Percentiles rank a stretch among this genome's conserved stretches.
Conservation (phyloP, 2,888 invertebrate species). For the Calameuta filiformis region DNA sequence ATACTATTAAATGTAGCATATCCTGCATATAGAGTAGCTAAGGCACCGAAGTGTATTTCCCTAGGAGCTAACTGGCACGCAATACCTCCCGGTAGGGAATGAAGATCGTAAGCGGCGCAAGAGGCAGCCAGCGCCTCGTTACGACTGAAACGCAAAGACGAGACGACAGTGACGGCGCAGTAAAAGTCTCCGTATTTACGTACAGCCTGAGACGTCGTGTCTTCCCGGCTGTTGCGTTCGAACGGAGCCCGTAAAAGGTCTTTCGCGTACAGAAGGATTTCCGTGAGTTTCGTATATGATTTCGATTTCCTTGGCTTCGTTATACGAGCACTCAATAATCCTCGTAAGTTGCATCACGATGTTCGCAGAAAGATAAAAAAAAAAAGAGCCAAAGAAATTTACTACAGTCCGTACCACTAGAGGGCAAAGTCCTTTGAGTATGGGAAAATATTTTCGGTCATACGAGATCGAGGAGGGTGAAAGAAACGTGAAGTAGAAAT, state of each 20-base stretch:
- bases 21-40: neutral
- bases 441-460: neutral
- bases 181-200: constrained; percentile 19
- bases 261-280: neutral
- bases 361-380: neutral
- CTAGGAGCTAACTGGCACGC: neutral
- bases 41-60: neutral
- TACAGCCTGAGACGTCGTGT: neutral
- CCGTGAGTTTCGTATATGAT: neutral
- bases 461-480: neutral
- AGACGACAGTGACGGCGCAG: constrained; percentile 27
- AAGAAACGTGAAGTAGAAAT: constrained; percentile 10
- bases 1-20: too few relatives aligned
- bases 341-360: neutral
- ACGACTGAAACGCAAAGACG: constrained; percentile 25
- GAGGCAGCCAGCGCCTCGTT: neutral
- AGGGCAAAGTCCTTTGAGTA: neutral
- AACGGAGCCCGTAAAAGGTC: neutral
- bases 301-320: neutral
- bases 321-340: neutral
- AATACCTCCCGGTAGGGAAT: constrained; percentile 1
- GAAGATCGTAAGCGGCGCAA: constrained; percentile 6
- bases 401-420: neutral
- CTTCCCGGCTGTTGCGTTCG: neutral
- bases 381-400: neutral